Conservation (phyloP, 2,797 vertebrate species). For the Anas acuta region DNA sequence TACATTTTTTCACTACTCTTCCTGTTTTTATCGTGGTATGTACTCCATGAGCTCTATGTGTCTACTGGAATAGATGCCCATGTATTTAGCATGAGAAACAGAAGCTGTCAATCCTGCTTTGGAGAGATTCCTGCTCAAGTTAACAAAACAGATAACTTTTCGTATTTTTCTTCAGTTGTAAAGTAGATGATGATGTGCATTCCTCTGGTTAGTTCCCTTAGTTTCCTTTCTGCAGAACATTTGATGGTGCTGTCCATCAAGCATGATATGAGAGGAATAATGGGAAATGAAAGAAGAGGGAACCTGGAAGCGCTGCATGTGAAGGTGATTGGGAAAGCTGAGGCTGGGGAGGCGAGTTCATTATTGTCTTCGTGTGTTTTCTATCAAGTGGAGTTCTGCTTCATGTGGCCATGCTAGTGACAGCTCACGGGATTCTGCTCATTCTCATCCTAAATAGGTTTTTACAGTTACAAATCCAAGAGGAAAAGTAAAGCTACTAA, state of each 20-base stretch:
- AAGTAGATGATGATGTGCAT: not conserved
- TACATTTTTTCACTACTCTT: not conserved
- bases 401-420: not conserved
- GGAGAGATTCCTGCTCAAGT: not conserved
- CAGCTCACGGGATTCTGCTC: conserved; percentile 40
- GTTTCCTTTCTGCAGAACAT: not conserved
- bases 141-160: not conserved
- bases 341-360: not conserved
- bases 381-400: conserved; percentile 1
- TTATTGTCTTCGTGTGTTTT: conserved; percentile 23
- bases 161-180: too few relatives aligned
- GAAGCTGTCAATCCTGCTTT: not conserved
- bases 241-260: not conserved
- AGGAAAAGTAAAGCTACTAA: conserved; percentile 36
- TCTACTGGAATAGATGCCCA: not conserved
- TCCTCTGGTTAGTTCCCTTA: not conserved
- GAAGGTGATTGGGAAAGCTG: not conserved
- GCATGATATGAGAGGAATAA: not conserved
- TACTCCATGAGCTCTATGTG: not conserved
- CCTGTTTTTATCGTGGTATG: not conserved
- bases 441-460: conserved; percentile 48
- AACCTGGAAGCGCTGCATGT: not conserved
- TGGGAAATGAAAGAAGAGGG: not conserved
- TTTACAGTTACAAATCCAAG: conserved; percentile 42
- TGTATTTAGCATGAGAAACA: not conserved